Conservation (phyloP, 1,140 invertebrate genomes). For the Pseudomyrmex gracilis region DNA sequence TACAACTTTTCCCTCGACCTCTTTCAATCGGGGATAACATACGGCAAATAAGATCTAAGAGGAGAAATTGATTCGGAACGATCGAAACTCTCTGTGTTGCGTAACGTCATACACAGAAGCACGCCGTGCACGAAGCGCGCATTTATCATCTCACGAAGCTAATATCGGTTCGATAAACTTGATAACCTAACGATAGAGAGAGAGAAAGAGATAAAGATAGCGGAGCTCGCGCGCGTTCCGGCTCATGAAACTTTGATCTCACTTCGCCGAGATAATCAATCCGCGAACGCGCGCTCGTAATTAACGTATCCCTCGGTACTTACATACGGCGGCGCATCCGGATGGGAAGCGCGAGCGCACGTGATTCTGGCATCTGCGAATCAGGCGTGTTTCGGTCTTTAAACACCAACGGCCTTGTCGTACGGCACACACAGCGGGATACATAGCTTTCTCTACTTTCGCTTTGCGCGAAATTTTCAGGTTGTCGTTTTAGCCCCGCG, state of each 20-base stretch:
- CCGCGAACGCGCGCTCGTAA: background rate
- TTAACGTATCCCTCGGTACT: conserved; percentile 34
- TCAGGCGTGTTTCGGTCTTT: conserved; percentile 59
- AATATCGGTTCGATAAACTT: conserved; percentile 19
- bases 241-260: conserved; percentile 24
- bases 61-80: no score
- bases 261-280: conserved; percentile 26
- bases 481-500: conserved; percentile 30
- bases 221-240: background rate
- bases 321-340: conserved; percentile 16
- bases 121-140: background rate
- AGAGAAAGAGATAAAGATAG: background rate
- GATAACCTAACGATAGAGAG: no score
- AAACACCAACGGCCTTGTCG: conserved; percentile 68
- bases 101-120: background rate
- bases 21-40: no score
- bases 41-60: no score
- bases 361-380: conserved; percentile 62
- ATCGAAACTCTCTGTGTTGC: no score
- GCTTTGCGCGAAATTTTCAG: conserved; percentile 78
- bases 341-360: background rate
- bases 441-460: conserved; percentile 81
- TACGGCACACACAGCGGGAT: conserved; percentile 23
- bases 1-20: no score
- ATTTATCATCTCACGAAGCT: background rate